A percentile compares a stretch with the other conserved stretches of the same genome.
Evolutionary conservation across 1,140 invertebrate genomes (phyloP).

Genomic region (Drosophila mojavensis): DNA sequence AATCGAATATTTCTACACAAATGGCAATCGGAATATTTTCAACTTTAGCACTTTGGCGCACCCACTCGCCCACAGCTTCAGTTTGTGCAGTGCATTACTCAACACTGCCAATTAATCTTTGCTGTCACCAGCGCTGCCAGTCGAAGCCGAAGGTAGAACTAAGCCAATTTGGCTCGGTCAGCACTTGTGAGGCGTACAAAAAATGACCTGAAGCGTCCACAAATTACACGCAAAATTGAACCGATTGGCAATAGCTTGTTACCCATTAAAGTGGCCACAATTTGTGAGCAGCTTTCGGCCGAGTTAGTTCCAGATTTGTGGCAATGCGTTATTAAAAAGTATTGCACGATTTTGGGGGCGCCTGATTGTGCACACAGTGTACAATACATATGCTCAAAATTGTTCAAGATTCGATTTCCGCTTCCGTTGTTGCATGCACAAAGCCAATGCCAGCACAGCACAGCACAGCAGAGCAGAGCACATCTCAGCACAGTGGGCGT

Average conservation of each 20-base stretch:
- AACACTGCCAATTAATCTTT: constrained; percentile 69
- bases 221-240: constrained; percentile 76
- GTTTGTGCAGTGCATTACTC: constrained; percentile 38
- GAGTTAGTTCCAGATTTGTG: constrained; percentile 7
- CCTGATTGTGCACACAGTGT: constrained; percentile 28
- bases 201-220: constrained; percentile 16
- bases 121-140: constrained; percentile 26
- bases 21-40: constrained; percentile 4
- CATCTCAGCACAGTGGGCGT: constrained; percentile 35
- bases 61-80: constrained; percentile 3
- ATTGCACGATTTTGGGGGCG: constrained; percentile 48
- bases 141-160: constrained; percentile 17
- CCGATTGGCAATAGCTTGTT: constrained; percentile 62
- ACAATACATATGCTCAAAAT: constrained; percentile 58
- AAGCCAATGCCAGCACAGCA: constrained; percentile 35
- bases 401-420: constrained; percentile 81
- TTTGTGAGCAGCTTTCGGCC: constrained; percentile 35
- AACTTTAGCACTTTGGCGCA: constrained; percentile 6
- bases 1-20: constrained; percentile 73
- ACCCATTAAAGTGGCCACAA: constrained; percentile 74
- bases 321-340: constrained; percentile 37
- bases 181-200: constrained; percentile 33
- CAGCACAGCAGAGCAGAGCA: constrained; percentile 10
- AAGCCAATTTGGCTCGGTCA: constrained; percentile 61
- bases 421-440: constrained; percentile 74